phyloP scores from a whole-genome alignment of 2,113 vertebrate genomes.

The Oncorhynchus kisutch region DNA sequence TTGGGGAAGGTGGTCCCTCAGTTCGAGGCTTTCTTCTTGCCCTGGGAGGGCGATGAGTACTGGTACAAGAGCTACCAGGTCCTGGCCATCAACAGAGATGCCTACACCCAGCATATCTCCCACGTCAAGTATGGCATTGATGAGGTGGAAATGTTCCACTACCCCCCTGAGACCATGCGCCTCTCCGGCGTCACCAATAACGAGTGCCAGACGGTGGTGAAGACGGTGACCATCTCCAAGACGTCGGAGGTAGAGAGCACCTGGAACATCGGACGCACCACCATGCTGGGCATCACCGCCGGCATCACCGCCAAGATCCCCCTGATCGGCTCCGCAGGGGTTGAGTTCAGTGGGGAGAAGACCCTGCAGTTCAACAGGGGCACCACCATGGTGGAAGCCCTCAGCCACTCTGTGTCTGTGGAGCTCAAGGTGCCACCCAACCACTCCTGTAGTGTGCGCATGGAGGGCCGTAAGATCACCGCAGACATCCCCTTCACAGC shows the following conservation, averaged over 20 bases:
- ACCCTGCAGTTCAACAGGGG: constrained; percentile 66
- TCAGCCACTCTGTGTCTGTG: constrained; percentile 67
- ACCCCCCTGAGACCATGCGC: constrained; percentile 70
- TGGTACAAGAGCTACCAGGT: constrained; percentile 77
- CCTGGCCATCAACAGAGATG: constrained; percentile 67
- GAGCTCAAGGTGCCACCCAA: constrained; percentile 66
- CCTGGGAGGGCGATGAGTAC: constrained; percentile 73
- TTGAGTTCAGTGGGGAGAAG: constrained; percentile 66
- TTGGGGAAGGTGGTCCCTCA: constrained; percentile 74
- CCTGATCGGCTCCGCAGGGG: constrained; percentile 56
- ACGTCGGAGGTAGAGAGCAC: constrained; percentile 64
- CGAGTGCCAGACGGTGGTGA: constrained; percentile 61
- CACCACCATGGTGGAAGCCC: constrained; percentile 63
- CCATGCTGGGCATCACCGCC: constrained; percentile 63
- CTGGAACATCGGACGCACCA: constrained; percentile 72
- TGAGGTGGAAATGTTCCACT: constrained; percentile 67
- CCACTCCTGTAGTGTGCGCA: constrained; percentile 65
- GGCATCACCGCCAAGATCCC: constrained; percentile 73
- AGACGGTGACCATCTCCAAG: constrained; percentile 71
- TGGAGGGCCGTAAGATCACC: constrained; percentile 71
- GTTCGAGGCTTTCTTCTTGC: constrained; percentile 73
- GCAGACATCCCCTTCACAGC: constrained; percentile 72
- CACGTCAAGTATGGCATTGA: constrained; percentile 68
- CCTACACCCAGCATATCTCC: constrained; percentile 68
- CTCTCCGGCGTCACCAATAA: constrained; percentile 71